phyloP scores from a whole-genome alignment of 1,140 invertebrate species.

The Pogonognathellus flavescens region DNA sequence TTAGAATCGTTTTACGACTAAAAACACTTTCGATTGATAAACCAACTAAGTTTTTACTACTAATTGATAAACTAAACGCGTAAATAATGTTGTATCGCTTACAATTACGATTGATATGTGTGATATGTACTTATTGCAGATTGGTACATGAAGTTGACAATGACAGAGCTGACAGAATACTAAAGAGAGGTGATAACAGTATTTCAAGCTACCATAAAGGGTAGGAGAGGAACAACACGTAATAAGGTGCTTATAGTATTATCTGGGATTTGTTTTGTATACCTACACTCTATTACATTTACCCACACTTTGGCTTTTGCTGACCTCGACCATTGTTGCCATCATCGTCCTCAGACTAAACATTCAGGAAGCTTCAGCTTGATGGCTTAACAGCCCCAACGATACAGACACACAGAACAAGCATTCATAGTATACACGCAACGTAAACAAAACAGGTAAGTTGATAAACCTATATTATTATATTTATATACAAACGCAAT shows the following conservation, averaged over 20 bases:
- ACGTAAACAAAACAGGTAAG: slow-evolving; percentile 33
- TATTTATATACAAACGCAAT: neutral
- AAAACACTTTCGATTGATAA: no score
- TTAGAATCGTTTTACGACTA: no score
- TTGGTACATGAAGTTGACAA: neutral
- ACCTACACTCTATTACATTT: neutral
- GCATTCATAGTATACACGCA: neutral
- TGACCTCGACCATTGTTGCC: slow-evolving; percentile 49
- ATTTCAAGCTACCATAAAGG: slow-evolving; percentile 26
- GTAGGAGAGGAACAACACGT: neutral
- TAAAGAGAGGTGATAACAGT: slow-evolving; percentile 2
- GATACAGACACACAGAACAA: slow-evolving; percentile 3
- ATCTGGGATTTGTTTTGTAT: neutral
- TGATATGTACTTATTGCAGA: no score
- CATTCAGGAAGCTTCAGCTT: slow-evolving; percentile 8
- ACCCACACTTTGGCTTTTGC: slow-evolving; percentile 14
- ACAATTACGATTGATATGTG: no score
- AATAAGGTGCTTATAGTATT: slow-evolving; percentile 42
- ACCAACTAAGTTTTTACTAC: no score
- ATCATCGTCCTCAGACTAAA: slow-evolving; percentile 17
- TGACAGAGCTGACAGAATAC: neutral
- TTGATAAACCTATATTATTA: neutral
- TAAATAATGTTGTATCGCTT: no score
- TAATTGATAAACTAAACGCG: no score
- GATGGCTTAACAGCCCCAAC: neutral